These are phyloP conservation scores for Oppia nitens DNA, from an alignment of 1,140 invertebrate species.

Conservation along the genomic window DNA sequence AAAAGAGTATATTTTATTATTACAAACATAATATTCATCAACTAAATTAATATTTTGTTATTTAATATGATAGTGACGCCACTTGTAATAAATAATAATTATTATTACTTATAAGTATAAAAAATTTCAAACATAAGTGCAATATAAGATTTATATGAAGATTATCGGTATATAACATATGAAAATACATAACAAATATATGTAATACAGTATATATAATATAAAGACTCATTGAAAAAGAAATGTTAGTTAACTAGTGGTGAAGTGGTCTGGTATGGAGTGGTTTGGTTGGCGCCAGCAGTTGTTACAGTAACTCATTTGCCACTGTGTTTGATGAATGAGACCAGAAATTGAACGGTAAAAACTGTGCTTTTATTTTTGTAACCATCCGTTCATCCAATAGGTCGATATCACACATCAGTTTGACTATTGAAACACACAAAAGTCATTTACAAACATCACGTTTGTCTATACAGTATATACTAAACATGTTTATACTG, in stretches of 20 bases:
- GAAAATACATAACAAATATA: no score
- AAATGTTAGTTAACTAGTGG: neutral
- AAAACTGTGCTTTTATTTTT: no score
- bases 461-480: no score
- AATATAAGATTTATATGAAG: no score
- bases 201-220: no score
- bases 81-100: neutral
- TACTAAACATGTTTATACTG: no score
- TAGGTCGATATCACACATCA: neutral
- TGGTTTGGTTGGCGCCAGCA: neutral
- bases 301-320: neutral
- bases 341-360: neutral
- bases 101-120: neutral
- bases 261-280: neutral
- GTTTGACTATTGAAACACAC: neutral
- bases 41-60: neutral
- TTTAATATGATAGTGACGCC: neutral
- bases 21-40: no score
- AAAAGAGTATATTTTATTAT: no score
- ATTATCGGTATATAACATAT: no score
- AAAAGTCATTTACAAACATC: neutral
- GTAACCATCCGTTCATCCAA: no score
- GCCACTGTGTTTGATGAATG: neutral
- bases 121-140: neutral
- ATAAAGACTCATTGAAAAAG: no score